These are phyloP conservation scores for Leptinotarsa peninsularis DNA, from an alignment of 2,888 invertebrate genomes.

Conservation along the genomic window DNA sequence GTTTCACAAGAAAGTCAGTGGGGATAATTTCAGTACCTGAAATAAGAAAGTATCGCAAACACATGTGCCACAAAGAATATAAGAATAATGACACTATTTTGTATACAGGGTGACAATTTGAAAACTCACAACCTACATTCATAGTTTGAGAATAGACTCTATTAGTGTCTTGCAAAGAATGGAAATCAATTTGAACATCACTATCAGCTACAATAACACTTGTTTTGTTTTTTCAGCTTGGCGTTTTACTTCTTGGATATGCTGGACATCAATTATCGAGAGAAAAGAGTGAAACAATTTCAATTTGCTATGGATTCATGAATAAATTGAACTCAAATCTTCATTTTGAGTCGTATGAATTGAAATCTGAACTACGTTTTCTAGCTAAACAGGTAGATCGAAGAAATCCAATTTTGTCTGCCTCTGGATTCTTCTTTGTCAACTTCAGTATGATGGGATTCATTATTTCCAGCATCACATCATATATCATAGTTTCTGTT, in stretches of 20 bases:
- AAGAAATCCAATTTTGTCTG: constrained; percentile 28
- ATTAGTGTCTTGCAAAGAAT: too few relatives aligned
- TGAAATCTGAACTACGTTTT: constrained; percentile 23
- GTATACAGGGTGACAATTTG: too few relatives aligned
- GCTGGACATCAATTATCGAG: constrained; percentile 18
- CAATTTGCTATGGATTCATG: constrained; percentile 27
- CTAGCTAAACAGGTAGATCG: constrained; percentile 29
- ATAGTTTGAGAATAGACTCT: too few relatives aligned
- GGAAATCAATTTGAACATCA: too few relatives aligned
- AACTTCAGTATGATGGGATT: constrained; percentile 38
- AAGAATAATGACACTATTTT: too few relatives aligned
- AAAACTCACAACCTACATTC: too few relatives aligned
- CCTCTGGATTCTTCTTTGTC: constrained; percentile 36
- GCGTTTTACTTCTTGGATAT: constrained; percentile 24
- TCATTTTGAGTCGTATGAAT: not conserved
- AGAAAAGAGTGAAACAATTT: constrained; percentile 7
- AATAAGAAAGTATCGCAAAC: too few relatives aligned
- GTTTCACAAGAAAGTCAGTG: too few relatives aligned
- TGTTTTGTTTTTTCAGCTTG: constrained; percentile 21
- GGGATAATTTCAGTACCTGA: too few relatives aligned
- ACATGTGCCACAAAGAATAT: too few relatives aligned
- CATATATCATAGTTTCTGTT: constrained; percentile 35
- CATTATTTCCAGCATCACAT: constrained; percentile 35
- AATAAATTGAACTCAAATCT: constrained; percentile 23
- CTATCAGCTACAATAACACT: not conserved